These are phyloP conservation scores for Sebastes matsubarae DNA, from an alignment of 2,797 vertebrate species.

Conservation along the genomic window DNA sequence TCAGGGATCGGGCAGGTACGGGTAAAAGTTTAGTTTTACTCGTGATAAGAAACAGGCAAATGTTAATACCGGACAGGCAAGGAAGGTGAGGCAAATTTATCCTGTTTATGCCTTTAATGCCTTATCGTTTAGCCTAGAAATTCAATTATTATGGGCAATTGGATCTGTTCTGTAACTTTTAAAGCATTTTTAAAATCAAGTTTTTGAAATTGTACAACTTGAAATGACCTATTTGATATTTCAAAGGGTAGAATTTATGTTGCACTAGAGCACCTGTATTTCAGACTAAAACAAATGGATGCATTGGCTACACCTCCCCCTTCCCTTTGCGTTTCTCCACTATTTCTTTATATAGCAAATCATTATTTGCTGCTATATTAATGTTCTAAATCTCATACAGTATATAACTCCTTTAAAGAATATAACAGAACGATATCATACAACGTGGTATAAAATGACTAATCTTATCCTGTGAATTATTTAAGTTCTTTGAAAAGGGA, in stretches of 20 bases:
- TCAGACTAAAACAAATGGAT: too few relatives aligned
- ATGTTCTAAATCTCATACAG: neutral
- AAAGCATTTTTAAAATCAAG: neutral
- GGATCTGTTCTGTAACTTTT: too few relatives aligned
- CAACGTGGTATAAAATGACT: neutral
- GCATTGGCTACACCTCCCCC: too few relatives aligned
- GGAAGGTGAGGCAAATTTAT: neutral
- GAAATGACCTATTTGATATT: neutral
- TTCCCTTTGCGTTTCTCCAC: too few relatives aligned
- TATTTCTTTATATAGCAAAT: neutral
- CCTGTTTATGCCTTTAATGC: neutral
- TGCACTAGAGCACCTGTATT: neutral
- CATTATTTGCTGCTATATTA: neutral
- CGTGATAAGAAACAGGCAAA: neutral
- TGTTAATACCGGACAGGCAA: neutral
- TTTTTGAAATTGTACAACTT: neutral
- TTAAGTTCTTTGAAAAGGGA: neutral
- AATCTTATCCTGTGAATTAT: neutral
- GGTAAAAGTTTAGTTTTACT: neutral
- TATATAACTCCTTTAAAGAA: neutral
- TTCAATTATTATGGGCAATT: neutral
- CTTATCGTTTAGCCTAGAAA: neutral
- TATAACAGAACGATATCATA: neutral
- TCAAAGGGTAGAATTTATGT: neutral
- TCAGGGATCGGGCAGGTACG: neutral